Percentiles rank a stretch among this genome's conserved stretches.
phyloP scores from a whole-genome alignment of 2,113 vertebrate genomes.

The Hemichromis elongatus region DNA sequence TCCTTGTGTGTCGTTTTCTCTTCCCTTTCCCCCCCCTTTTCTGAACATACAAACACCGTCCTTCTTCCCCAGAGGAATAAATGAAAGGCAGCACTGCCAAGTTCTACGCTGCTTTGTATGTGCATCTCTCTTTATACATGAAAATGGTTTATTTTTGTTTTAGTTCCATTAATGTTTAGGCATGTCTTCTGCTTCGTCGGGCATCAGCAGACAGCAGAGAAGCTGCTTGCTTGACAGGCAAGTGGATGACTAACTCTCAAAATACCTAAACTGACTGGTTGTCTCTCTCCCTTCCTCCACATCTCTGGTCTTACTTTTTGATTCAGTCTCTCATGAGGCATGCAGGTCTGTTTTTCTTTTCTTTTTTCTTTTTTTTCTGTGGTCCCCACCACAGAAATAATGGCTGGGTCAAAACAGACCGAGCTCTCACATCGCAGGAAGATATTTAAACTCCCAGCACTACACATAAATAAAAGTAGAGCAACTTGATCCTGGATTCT shows the following conservation, averaged over 20 bases:
- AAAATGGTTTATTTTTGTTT: conserved; percentile 73
- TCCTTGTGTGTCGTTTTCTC: conserved; percentile 48
- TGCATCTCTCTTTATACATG: conserved; percentile 63
- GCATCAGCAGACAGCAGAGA: conserved; percentile 47
- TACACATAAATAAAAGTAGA: conserved; percentile 60
- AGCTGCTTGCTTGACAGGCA: conserved; percentile 36
- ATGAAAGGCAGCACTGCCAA: conserved; percentile 67
- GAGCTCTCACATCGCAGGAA: conserved; percentile 28
- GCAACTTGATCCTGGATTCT: conserved; percentile 59
- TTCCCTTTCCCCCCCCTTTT: background rate
- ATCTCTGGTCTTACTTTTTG: conserved; percentile 17
- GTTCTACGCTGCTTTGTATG: conserved; percentile 49
- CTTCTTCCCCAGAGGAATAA: conserved; percentile 65
- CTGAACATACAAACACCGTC: conserved; percentile 46
- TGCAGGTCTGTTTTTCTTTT: conserved; percentile 35
- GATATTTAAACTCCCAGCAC: conserved; percentile 50
- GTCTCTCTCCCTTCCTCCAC: background rate
- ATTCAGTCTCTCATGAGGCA: conserved; percentile 28
- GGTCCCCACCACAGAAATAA: conserved; percentile 49
- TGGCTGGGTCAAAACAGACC: conserved; percentile 54
- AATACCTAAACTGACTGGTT: conserved; percentile 41
- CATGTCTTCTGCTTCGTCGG: conserved; percentile 57
- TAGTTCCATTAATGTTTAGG: conserved; percentile 65
- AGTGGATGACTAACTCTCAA: conserved; percentile 44
- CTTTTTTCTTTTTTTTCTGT: background rate